Evolutionary conservation across 2,797 vertebrate species (phyloP), one percentile per base, ranked within the genome.

Genomic region (Danio aesculapii): DNA sequence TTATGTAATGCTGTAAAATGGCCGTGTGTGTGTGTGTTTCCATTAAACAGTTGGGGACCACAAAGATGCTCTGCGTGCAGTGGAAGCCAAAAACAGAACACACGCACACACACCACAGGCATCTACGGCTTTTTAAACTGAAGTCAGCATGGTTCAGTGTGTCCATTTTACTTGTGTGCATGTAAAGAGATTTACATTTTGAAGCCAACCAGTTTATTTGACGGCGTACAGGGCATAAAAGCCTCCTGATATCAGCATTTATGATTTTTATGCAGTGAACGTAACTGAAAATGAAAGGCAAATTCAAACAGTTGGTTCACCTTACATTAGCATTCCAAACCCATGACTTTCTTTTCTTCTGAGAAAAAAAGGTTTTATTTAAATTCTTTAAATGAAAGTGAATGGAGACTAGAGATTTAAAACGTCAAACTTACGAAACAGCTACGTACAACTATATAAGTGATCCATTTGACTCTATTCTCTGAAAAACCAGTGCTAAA

Each of bases 41-140:
- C 58, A 21, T 79, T 71, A 79, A 61, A 62, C 77, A 63, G 77
- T 71, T n/a, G 57, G 77, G 55, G 47, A 79, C 3, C 67, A 78
- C 64, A 78, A 70, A 78, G 57, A 78, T 14, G 16, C 76, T 52
- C 67, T n/a, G 77, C 47, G n/a, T 52, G 77, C 30, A n/a, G 44
- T 10, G 55, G 44, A 69, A 78, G 55, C 57, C 47, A 19, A 62
- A 44, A 79, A 44, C 67, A 16, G 57, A 53, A 44, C 47, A 21
- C 39, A 41, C 8, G 8, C n/a, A 70, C 49, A 63, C 11, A 3
- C 73, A 43, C 66, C 57, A 43, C 77, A 30, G 77, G 57, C 47
- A 21, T 43, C 49, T 70, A 44, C 67, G 3, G 77, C 57, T 50
- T 50, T 70, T 71, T 79, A 79, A 79, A 79, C 47, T 50, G 55